Conservation (phyloP, 2,888 invertebrate genomes). For the Mythimna lalbum region DNA sequence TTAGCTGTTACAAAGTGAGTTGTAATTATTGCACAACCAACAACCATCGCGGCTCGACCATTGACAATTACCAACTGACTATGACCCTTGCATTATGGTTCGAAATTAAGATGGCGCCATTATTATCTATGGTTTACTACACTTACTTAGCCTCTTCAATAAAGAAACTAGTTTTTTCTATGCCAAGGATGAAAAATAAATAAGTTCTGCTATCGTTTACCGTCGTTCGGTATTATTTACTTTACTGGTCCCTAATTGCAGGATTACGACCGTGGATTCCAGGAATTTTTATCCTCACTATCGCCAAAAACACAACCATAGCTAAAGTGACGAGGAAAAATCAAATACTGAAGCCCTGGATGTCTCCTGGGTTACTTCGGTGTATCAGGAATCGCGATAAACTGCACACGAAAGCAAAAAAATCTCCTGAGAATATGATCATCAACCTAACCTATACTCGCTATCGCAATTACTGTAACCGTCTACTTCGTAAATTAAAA, state of each 20-base stretch:
- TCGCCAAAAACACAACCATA: no score
- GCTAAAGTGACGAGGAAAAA: no score
- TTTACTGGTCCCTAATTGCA: background rate
- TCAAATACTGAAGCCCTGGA: no score
- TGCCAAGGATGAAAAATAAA: slow-evolving; percentile 6
- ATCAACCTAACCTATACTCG: no score
- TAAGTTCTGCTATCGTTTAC: background rate
- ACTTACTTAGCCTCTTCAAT: background rate
- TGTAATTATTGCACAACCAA: slow-evolving; percentile 40
- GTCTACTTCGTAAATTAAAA: no score
- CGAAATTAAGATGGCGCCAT: slow-evolving; percentile 22
- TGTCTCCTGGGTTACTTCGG: no score
- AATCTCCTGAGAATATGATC: no score
- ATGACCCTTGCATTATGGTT: slow-evolving; percentile 19
- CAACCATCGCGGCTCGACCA: slow-evolving; percentile 14
- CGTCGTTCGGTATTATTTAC: background rate
- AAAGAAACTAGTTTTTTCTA: background rate
- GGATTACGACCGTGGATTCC: background rate
- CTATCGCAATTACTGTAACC: no score
- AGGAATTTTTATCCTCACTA: background rate
- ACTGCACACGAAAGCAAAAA: no score
- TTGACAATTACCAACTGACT: slow-evolving; percentile 37
- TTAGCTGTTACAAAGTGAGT: slow-evolving; percentile 23
- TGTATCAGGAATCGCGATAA: no score
- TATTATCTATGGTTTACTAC: slow-evolving; percentile 23